Evolutionary conservation across 2,888 invertebrate species (phyloP).

Genomic region (Eupithecia dodoneata): DNA sequence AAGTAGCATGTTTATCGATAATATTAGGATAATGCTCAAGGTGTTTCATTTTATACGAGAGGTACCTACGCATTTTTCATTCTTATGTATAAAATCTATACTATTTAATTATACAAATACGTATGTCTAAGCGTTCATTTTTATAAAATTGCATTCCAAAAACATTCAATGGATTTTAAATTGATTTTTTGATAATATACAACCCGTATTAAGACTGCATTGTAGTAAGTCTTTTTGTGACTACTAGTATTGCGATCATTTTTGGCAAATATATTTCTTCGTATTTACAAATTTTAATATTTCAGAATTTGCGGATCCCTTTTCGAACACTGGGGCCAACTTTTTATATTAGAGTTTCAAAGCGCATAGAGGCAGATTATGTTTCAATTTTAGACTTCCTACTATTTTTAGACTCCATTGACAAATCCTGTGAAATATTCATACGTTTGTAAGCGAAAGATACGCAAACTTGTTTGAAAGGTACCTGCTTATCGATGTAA

Average conservation of each 20-base stretch:
- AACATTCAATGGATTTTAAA: conserved; percentile 68
- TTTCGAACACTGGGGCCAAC: conserved; percentile 77
- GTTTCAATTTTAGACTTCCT: conserved; percentile 36
- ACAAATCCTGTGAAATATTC: conserved; percentile 24
- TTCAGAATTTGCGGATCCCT: conserved; percentile 77
- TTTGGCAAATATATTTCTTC: conserved; percentile 57
- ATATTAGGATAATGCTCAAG: conserved; percentile 80
- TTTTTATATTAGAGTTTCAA: conserved; percentile 63
- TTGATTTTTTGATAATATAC: conserved; percentile 70
- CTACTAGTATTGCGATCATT: conserved; percentile 63
- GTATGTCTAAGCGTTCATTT: conserved; percentile 56
- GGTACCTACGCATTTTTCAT: conserved; percentile 65
- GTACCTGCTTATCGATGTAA: conserved; percentile 77
- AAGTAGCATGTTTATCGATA: conserved; percentile 78
- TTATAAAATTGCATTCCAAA: conserved; percentile 74
- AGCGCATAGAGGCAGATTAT: conserved; percentile 38
- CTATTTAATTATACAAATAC: conserved; percentile 47
- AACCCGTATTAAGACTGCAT: conserved; percentile 76
- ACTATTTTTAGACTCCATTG: conserved; percentile 38
- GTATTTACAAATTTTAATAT: conserved; percentile 73
- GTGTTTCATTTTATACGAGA: conserved; percentile 74
- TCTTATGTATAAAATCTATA: conserved; percentile 50
- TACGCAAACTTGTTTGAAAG: conserved; percentile 66
- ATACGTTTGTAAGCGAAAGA: conserved; percentile 40
- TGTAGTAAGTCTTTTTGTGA: conserved; percentile 67